Base-by-base conservation (phyloP, 2,888 invertebrate species). In the Lydus trimaculatus region DNA sequence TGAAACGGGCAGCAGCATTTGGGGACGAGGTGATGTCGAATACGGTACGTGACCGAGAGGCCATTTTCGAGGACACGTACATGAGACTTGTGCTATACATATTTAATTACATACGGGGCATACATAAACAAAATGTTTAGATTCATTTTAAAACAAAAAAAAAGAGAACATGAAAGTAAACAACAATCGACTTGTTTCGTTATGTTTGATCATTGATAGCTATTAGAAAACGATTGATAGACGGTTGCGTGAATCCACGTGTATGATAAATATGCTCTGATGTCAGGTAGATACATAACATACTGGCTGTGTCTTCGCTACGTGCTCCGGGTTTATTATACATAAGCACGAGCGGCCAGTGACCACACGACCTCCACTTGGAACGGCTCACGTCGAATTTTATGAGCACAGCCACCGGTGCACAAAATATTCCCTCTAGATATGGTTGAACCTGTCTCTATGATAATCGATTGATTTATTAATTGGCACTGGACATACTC, bases 341-440 rank as follows among this genome's bases (percentile, higher is more conserved):
- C 60, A 70, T 66, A 70, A 66, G 70, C 66, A 64, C 70, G 64
- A 70, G 62, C 70, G 66, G 70, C 70, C 70, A 70, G 61, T 70
- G 70, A 70, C 70, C 70, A 70, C 64, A 64, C 66, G 70, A 70
- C 70, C 70, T 70, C 66, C 39, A 66, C 66, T 58, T 66, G 25
- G 15, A 56, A 56, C 7, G 25, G 15, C 25, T 28, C 25, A 15
- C n/a, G 56, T 56, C 56, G 56, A 28, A 56, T 56, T 56, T 56
- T 56, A 56, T 28, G 25, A 25, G 6, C 56, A 28, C 56, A 15
- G 25, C 5, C 25, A 25, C 25, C 56, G 25, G 56, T 28, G 6
- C 56, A 56, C 56, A 28, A 5, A 28, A 56, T 25, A 56, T 56
- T 23, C 56, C 25, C 25, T 23, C 15, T 56, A 7, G 15, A 23